These are phyloP conservation scores for Eupithecia pulchellata DNA, from an alignment of 2,888 invertebrate genomes.

Conservation along the genomic window DNA sequence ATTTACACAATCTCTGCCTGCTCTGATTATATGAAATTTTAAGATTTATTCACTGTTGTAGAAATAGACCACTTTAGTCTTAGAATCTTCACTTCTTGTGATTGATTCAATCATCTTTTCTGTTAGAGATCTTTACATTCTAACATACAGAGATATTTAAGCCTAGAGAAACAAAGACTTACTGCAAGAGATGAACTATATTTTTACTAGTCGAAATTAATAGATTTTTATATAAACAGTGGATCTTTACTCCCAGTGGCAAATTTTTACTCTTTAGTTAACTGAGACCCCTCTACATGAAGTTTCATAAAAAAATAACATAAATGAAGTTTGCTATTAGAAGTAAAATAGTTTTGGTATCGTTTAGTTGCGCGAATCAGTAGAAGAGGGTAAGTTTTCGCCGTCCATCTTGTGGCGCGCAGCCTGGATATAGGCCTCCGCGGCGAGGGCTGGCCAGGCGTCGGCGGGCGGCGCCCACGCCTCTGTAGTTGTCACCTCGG, in stretches of 20 bases:
- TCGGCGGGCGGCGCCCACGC: conserved; percentile 64
- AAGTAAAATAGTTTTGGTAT: neutral
- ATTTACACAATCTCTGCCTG: no score
- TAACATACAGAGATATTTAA: neutral
- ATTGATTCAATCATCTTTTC: neutral
- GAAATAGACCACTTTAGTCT: neutral
- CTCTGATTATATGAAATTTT: no score
- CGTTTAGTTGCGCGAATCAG: conserved; percentile 76
- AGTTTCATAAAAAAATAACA: no score
- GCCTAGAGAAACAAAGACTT: neutral
- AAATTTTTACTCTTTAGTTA: neutral
- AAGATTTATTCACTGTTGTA: no score
- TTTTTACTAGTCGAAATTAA: neutral
- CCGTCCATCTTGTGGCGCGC: conserved; percentile 78
- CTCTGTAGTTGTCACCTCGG: conserved; percentile 80
- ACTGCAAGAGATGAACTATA: neutral
- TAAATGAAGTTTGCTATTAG: neutral
- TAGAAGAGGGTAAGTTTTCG: conserved; percentile 80
- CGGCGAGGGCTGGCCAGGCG: conserved; percentile 71
- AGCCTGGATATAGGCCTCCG: conserved; percentile 76
- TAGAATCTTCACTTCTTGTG: neutral
- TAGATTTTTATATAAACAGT: neutral
- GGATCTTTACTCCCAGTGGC: neutral
- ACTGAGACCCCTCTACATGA: no score
- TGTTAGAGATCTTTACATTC: neutral